phyloP scores from a whole-genome alignment of 2,797 vertebrate genomes.

The Pangasius macronema region DNA sequence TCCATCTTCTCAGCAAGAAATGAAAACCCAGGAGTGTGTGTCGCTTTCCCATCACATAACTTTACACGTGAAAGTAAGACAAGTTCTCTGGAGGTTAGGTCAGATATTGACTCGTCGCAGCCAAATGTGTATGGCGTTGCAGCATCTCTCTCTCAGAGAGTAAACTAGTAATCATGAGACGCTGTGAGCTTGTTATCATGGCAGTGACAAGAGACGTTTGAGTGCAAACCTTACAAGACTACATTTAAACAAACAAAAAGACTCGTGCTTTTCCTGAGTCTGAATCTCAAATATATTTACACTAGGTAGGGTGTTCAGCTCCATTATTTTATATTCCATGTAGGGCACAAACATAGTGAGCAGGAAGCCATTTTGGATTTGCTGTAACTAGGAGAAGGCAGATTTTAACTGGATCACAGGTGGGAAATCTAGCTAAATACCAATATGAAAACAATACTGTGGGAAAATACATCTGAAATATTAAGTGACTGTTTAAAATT shows the following conservation, averaged over 20 bases:
- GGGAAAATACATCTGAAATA: neutral
- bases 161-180: too few relatives aligned
- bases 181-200: neutral
- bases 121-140: neutral
- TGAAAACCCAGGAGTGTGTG: neutral
- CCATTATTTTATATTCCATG: neutral
- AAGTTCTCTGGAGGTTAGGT: neutral
- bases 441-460: neutral
- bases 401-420: neutral
- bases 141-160: too few relatives aligned
- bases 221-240: neutral
- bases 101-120: neutral
- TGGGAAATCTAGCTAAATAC: neutral
- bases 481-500: neutral
- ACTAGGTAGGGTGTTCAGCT: neutral
- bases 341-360: neutral
- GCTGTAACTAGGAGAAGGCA: neutral
- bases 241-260: conserved; percentile 3
- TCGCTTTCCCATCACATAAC: neutral
- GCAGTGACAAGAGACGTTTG: neutral
- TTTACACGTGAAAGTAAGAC: neutral
- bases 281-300: neutral
- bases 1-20: neutral
- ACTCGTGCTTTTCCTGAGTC: neutral
- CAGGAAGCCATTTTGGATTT: neutral